Evolutionary conservation across 2,113 vertebrate species (phyloP), one percentile per base, ranked within the genome.

Genomic region (Galeopterus variegatus): DNA sequence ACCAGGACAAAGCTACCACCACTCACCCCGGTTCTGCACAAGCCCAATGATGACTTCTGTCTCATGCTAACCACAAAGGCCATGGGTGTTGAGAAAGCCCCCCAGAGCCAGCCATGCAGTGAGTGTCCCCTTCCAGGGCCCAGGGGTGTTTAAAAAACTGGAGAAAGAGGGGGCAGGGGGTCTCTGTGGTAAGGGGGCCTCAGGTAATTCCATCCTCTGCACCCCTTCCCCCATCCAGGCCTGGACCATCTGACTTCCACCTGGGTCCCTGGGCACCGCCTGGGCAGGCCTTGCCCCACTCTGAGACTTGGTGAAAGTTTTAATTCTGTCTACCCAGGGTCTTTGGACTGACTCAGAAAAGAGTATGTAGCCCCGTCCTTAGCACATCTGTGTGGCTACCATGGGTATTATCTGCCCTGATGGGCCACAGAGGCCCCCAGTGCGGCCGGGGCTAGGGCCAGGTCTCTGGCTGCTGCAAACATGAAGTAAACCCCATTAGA

Each of bases 11-110:
- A 93, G 96, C 84, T 56, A 28, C 12, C 21, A 7, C 24, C 65
- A 2, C 10, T 86, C 6, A 26, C 41, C 60, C 88, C 4, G 0
- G 65, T 81, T 93, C 77, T 14, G 8, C 81, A 23, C 72, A 8
- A 0, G 0, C 94, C 77, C 10, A 0, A 94, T 0, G 76, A 95
- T 98, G 97, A 94, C 94, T 52, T 81, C 96, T 28, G 26, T 96
- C 94, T 90, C 65, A 0, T 97, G 97, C 96, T 98, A 79, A 97
- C 64, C 75, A 72, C 88, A 79, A 94, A 86, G 96, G 96, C 95
- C 96, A 98, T 98, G 97, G 92, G 96, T 2, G 0, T 95, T 50
- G 84, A 81, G 65, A 95, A 65, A 91, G 90, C 64, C 90, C 21
- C 75, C 76, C 95, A 93, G 87, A 92, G 90, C 64, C 95, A 82